Evolutionary conservation across 2,113 vertebrate genomes (phyloP), one percentile per base, ranked within the genome.

Genomic region (Agapornis roseicollis): DNA sequence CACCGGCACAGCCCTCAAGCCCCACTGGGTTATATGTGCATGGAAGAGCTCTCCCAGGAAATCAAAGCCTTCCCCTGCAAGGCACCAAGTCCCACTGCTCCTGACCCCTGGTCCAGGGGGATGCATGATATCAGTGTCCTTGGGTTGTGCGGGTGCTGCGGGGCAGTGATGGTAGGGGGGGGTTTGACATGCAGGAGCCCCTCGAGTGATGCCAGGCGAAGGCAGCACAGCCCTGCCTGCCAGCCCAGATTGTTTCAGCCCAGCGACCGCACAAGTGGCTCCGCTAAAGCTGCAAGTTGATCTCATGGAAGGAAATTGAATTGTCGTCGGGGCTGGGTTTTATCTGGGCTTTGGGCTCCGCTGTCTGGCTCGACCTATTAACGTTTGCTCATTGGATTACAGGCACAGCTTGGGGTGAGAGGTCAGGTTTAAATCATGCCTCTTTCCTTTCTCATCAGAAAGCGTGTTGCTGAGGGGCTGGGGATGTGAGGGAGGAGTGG

Each of bases 251-350:
- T 96, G 94, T 95, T 89, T 93, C 96, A 93, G 91, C 90, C 91
- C 89, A 89, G 90, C 49, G 89, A 93, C 95, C n/a, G 42, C 95
- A 89, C 93, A 96, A 97, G 96, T 81, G 97, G 92, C 94, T 97
- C 93, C 81, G 92, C 92, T 96, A 94, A 95, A 97, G 94, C 96
- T 95, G 95, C 96, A 95, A 96, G 96, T 91, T 95, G 97, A 97
- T 97, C 96, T 97, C 90, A 97, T 96, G 96, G 97, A 97, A 96
- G 95, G 96, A 97, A 97, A 97, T 97, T 90, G 96, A 95, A 92
- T 96, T 96, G 96, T 97, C 82, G 78, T 93, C 11, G 28, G 93
- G 95, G 93, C 78, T 2, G 79, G 94, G 91, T 76, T 97, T 97
- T 95, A 96, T 95, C 96, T 90, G 95, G 97, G 96, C 91, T 88